These are phyloP conservation scores for Rhodinocichla rosea DNA, from an alignment of 2,113 vertebrate genomes.

Conservation along the genomic window DNA sequence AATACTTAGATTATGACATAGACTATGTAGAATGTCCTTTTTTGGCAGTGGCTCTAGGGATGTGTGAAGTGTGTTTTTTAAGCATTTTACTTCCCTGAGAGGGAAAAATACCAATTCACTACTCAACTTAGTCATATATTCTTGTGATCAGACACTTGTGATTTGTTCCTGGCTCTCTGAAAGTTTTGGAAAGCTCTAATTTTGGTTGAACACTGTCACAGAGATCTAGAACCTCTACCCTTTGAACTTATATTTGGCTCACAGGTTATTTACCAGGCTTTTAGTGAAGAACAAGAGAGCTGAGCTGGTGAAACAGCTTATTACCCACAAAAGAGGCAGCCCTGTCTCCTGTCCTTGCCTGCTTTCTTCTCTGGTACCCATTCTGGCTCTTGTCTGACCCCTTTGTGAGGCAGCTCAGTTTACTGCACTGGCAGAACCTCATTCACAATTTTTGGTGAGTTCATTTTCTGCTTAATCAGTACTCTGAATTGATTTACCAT, in stretches of 20 bases:
- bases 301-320: neutral
- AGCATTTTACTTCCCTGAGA: neutral
- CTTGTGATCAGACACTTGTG: neutral
- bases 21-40: neutral
- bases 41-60: neutral
- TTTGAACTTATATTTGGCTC: neutral
- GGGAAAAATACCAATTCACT: neutral
- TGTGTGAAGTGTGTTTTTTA: neutral
- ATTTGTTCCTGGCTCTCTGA: neutral
- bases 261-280: neutral
- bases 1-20: neutral
- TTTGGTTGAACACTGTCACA: neutral
- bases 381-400: neutral
- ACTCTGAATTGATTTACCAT: neutral
- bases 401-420: neutral
- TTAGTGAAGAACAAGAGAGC: neutral
- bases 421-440: neutral
- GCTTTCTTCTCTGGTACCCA: neutral
- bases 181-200: neutral
- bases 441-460: neutral
- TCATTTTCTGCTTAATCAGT: neutral
- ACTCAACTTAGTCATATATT: neutral
- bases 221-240: neutral
- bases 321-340: neutral
- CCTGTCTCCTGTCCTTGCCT: neutral